Evolutionary conservation across 2,888 invertebrate species (phyloP).

Genomic region (Cosmorhoe ocellata): DNA sequence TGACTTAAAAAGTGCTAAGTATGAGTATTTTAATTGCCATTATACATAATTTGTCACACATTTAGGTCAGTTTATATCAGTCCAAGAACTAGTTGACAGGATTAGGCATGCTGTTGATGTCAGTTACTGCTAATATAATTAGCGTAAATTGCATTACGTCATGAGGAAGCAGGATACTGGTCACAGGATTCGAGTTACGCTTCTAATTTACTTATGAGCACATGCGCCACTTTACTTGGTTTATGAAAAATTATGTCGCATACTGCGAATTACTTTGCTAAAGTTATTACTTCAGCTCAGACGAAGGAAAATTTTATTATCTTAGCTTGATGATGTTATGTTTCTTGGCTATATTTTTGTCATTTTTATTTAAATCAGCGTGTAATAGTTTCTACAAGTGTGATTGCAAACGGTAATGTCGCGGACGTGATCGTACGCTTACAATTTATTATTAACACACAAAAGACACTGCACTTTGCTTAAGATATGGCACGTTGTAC

Average conservation of each 20-base stretch:
- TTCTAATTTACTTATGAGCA: slow-evolving; percentile 21
- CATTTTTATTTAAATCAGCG: neutral
- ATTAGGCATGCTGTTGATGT: slow-evolving; percentile 53
- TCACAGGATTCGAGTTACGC: slow-evolving; percentile 40
- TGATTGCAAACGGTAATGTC: neutral
- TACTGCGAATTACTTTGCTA: neutral
- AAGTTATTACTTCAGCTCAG: neutral
- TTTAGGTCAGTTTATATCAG: slow-evolving; percentile 5
- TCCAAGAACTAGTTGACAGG: slow-evolving; percentile 44
- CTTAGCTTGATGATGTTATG: neutral
- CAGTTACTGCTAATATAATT: slow-evolving; percentile 67
- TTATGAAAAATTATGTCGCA: slow-evolving; percentile 5
- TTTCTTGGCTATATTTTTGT: neutral
- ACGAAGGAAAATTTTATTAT: neutral
- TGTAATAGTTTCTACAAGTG: neutral
- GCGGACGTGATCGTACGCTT: neutral
- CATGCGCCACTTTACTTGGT: slow-evolving; percentile 4
- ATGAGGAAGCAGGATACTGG: slow-evolving; percentile 52
- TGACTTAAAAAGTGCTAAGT: too few species aligned
- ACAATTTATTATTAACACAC: neutral
- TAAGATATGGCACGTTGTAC: slow-evolving; percentile 9
- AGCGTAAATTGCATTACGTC: slow-evolving; percentile 68
- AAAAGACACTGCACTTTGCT: slow-evolving; percentile 1
- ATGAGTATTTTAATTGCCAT: too few species aligned
- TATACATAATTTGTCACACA: too few species aligned